Evolutionary conservation across 2,888 invertebrate species (phyloP), one percentile per base, ranked within the genome.

Genomic region (Rotaria socialis): DNA sequence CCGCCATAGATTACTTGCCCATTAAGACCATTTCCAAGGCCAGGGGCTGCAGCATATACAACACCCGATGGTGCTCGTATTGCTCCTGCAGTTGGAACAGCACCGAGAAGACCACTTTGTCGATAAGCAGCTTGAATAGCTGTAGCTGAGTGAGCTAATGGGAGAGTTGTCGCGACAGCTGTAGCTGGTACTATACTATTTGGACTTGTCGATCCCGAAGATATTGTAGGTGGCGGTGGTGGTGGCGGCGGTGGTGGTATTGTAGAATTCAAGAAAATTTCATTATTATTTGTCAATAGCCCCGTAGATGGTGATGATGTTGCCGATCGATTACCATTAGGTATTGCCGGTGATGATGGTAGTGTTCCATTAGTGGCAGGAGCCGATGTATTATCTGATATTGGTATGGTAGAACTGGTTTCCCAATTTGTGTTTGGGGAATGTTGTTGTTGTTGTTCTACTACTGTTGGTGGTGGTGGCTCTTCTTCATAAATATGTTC

Each of bases 81-180:
- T 22, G 27, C 27, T 16, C 27, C 55, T 52, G 50, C 14, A 14
- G 19, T 8, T 27, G 84, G 84, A 35, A 84, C 55, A 1, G 84
- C 80, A 43, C 80, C 80, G 11, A 80, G 47, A 24, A 58, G 50
- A 84, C 52, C 52, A 8, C 74, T 80, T 41, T 86, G 86, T 35
- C 86, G 47, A 55, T 86, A 84, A 19, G 84, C 84, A 43, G 86
- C 67, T 24, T 84, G 84, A 55, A 84, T 84, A 22, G 67, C 67
- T 35, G 86, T 67, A 24, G 84, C 84, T 52, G 86, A 84, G 55
- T 84, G 84, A 24, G 41, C 41, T 41, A 27, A 47, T 80, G 80
- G 43, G 43, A 47, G 41, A 14, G n/a, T 52, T 14, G 86, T 43
- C 7, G 86, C 19, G 60, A 84, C 84, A 85, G 85, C 27, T 19